Evolutionary conservation across 2,113 vertebrate species (phyloP), one percentile per base, ranked within the genome.

Genomic region (Anguilla rostrata): DNA sequence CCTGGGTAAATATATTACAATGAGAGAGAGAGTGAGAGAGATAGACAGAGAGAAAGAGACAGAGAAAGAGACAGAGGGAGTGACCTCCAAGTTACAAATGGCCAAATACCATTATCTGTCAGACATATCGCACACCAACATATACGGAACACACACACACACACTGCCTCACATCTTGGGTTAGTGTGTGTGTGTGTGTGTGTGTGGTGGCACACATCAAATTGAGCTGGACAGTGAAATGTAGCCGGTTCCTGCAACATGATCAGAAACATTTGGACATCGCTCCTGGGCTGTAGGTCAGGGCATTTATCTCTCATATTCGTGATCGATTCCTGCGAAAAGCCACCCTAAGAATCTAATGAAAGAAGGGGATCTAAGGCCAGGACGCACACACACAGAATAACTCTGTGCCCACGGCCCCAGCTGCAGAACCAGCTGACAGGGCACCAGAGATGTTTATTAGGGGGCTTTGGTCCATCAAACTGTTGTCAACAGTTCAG

Each of bases 391-490:
- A 56, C 86, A 87, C 82, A 83, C 83, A 87, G n/a, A n/a, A n/a
- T n/a, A 83, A 83, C 8, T 63, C 34, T 41, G 82, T 39, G 82
- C 18, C 39, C 29, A 83, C 20, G 2, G 57, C 78, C 14, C 26
- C 34, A 5, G 75, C 39, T 84, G 41, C 53, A 66, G 49, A 84
- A 53, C 83, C 82, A 75, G 57, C 53, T 84, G 56, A 46, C 40
- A 78, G 81, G 83, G 78, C 53, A 84, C 29, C 83, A 66, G 83
- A 81, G 83, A 83, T 83, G 82, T 56, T 83, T 83, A 83, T 49
- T 75, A n/a, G 82, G 39, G 46, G 43, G 40, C 39, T 78, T 83
- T 56, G 15, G 40, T 83, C 78, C 83, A 84, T 84, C 82, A 80
- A 82, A 49, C 57, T 84, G 78, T 84, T 79, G 75, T 87, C 56